A percentile compares a stretch with the other conserved stretches of the same genome.
These are phyloP conservation scores for Toxotes chatareus DNA, from an alignment of 2,113 vertebrate genomes.

Conservation along the genomic window DNA sequence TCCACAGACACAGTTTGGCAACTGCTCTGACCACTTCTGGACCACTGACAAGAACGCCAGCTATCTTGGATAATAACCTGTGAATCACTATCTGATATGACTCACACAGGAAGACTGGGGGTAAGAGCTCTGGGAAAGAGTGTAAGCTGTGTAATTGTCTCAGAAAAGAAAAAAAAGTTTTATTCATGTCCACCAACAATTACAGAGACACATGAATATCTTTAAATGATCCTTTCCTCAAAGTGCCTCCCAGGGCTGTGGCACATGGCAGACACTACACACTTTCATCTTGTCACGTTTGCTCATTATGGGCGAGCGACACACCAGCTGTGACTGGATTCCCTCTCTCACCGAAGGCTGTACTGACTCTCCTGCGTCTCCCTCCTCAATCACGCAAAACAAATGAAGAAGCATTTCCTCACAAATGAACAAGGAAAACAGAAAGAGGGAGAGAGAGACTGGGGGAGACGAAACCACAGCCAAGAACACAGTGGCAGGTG, in stretches of 20 bases:
- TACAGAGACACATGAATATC: conserved; percentile 14
- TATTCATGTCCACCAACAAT: conserved; percentile 42
- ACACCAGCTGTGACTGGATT: conserved; percentile 68
- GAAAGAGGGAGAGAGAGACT: background rate
- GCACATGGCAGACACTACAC: conserved; percentile 41
- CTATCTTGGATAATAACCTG: conserved; percentile 51
- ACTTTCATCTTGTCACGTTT: conserved; percentile 63
- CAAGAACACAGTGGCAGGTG: conserved; percentile 44
- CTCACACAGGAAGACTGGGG: conserved; percentile 7
- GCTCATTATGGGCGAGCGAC: conserved; percentile 54
- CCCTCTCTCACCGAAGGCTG: conserved; percentile 51
- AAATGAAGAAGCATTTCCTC: conserved; percentile 63
- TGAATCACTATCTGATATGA: conserved; percentile 52
- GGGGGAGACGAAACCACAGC: conserved; percentile 10
- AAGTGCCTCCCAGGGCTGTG: conserved; percentile 26
- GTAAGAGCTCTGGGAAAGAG: conserved; percentile 9
- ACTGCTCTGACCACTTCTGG: conserved; percentile 43
- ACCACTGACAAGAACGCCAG: conserved; percentile 45
- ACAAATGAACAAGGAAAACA: conserved; percentile 61
- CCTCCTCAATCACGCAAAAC: conserved; percentile 59
- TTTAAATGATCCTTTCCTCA: conserved; percentile 29
- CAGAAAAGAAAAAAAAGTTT: conserved; percentile 1
- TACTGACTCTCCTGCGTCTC: conserved; percentile 24
- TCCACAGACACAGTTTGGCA: conserved; percentile 52
- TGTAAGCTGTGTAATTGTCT: conserved; percentile 36